These are phyloP conservation scores for Homarus gammarus DNA, from an alignment of 2,888 invertebrate species.

Conservation along the genomic window DNA sequence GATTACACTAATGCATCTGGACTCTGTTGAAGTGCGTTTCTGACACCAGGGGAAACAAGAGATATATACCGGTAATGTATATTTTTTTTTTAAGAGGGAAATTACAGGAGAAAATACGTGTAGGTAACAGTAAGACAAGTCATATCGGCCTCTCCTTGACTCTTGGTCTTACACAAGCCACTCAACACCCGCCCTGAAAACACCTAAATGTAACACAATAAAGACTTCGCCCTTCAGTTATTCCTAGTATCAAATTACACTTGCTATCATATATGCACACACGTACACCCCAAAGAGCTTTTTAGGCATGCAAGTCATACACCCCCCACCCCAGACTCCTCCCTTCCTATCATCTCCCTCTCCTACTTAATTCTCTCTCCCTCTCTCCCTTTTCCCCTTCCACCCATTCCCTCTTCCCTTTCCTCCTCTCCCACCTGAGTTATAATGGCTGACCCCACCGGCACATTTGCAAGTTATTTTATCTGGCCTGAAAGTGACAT, in stretches of 20 bases:
- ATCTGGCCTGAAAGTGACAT: slow-evolving; percentile 66
- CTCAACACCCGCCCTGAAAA: too few species aligned
- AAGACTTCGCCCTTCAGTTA: background rate
- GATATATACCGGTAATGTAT: background rate
- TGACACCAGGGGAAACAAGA: background rate
- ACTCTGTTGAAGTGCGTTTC: background rate
- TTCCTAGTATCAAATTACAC: slow-evolving; percentile 7
- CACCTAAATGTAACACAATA: background rate
- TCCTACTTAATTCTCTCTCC: background rate
- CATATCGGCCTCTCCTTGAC: too few species aligned
- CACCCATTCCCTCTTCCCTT: background rate
- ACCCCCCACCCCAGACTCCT: background rate
- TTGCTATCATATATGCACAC: background rate
- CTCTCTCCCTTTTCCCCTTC: background rate
- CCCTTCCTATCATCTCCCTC: slow-evolving; percentile 4
- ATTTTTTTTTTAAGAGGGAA: background rate
- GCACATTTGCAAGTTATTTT: slow-evolving; percentile 61
- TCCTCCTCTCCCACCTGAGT: slow-evolving; percentile 4
- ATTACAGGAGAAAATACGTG: background rate
- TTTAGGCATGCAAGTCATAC: too few species aligned
- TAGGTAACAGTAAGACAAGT: too few species aligned
- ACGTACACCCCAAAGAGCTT: slow-evolving; percentile 27
- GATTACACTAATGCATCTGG: slow-evolving; percentile 21
- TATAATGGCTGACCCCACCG: slow-evolving; percentile 61
- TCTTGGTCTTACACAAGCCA: too few species aligned